These are phyloP conservation scores for Sussaba pulchella DNA, from an alignment of 2,888 invertebrate species.

Conservation along the genomic window DNA sequence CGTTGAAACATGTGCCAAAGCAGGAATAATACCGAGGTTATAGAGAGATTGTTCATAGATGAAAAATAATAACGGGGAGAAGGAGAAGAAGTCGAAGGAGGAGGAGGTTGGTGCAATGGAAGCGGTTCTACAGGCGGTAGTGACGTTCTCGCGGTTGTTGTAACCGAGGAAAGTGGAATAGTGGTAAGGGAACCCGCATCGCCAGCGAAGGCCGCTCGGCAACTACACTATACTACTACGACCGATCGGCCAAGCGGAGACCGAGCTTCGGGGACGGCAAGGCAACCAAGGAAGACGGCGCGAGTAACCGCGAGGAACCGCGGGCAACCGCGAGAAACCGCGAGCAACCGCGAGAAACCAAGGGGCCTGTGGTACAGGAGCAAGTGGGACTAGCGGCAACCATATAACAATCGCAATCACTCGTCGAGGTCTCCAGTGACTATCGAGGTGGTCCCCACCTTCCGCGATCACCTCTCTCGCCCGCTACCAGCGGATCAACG, in stretches of 20 bases:
- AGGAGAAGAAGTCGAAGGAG: slow-evolving; percentile 20
- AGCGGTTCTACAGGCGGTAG: slow-evolving; percentile 13
- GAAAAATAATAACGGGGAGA: background rate
- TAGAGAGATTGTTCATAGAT: no score
- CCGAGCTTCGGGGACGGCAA: background rate
- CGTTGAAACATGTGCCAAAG: no score
- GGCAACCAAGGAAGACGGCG: slow-evolving; percentile 24
- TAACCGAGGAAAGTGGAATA: slow-evolving; percentile 36
- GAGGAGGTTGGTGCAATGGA: slow-evolving; percentile 56
- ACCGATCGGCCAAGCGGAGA: background rate
- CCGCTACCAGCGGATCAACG: slow-evolving; percentile 72
- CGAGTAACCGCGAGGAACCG: slow-evolving; percentile 20
- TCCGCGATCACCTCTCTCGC: slow-evolving; percentile 70
- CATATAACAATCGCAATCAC: slow-evolving; percentile 73
- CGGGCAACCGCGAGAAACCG: slow-evolving; percentile 19
- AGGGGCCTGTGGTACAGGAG: slow-evolving; percentile 31
- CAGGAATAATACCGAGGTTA: no score
- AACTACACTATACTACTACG: background rate
- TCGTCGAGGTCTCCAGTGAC: slow-evolving; percentile 73
- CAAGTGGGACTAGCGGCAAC: slow-evolving; percentile 38
- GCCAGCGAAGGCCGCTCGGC: slow-evolving; percentile 35
- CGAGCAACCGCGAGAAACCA: no score
- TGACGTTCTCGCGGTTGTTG: slow-evolving; percentile 45
- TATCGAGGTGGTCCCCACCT: slow-evolving; percentile 70
- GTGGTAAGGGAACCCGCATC: slow-evolving; percentile 62